These are phyloP conservation scores for Apteryx mantelli DNA, from an alignment of 2,113 vertebrate genomes.

Conservation along the genomic window DNA sequence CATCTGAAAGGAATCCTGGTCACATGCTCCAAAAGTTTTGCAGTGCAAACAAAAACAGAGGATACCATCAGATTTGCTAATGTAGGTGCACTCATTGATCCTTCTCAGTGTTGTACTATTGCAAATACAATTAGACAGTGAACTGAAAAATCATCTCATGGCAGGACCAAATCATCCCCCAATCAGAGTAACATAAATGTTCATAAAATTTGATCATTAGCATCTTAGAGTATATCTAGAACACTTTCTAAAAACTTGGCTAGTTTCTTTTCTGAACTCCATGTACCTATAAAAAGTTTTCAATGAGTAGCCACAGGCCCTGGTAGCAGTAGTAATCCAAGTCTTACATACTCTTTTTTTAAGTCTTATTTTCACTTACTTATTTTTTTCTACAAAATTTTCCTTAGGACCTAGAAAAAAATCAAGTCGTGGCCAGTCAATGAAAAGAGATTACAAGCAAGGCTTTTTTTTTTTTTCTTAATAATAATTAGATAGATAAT, in stretches of 20 bases:
- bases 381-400: neutral
- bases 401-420: neutral
- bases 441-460: neutral
- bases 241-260: neutral
- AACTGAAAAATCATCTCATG: accelerated
- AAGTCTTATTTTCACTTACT: neutral
- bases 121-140: neutral
- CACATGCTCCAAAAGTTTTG: neutral
- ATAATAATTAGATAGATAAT: neutral
- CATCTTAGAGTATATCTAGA: neutral
- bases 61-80: neutral
- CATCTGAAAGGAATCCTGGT: neutral
- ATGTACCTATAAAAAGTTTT: accelerated
- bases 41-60: neutral
- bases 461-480: neutral
- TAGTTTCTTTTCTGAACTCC: neutral
- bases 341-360: neutral
- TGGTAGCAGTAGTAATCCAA: neutral
- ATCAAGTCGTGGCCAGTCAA: neutral
- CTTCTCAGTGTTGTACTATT: neutral
- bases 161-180: neutral
- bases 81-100: neutral
- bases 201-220: neutral
- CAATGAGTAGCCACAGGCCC: neutral
- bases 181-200: neutral